Evolutionary conservation across 2,797 vertebrate genomes (phyloP).

Genomic region (Anomalospiza imberbis): DNA sequence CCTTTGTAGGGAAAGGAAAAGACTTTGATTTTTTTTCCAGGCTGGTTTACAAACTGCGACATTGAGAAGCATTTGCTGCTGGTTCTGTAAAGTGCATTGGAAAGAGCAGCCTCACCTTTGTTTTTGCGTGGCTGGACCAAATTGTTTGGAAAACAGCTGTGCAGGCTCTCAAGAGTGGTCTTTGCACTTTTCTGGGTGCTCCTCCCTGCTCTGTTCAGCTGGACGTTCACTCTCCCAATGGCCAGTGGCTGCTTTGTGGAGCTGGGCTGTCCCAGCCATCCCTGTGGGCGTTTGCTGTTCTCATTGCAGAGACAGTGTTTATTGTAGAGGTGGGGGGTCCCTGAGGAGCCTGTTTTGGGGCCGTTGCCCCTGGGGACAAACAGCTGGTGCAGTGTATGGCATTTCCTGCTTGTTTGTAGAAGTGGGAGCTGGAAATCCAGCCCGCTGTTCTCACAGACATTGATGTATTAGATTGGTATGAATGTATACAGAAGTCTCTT

Average conservation of each 20-base stretch:
- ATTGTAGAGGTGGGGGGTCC: neutral
- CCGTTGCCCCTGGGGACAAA: neutral
- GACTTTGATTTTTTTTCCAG: neutral
- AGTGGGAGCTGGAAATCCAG: neutral
- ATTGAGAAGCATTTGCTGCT: rapidly evolving
- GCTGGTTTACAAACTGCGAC: neutral
- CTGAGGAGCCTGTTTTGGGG: neutral
- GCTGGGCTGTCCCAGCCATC: neutral
- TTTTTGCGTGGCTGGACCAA: neutral
- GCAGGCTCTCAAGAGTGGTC: neutral
- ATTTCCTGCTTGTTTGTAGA: neutral
- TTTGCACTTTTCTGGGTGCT: neutral
- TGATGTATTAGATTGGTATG: neutral
- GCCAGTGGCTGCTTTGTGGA: neutral
- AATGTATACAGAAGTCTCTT: neutral
- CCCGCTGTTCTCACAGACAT: neutral
- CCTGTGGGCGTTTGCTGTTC: neutral
- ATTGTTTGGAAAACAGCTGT: neutral
- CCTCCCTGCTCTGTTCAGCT: neutral
- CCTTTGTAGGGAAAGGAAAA: neutral
- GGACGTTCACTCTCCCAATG: neutral
- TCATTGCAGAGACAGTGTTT: neutral
- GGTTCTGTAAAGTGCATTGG: neutral
- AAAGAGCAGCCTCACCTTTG: neutral
- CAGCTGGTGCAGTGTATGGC: neutral